Evolutionary conservation across 2,113 vertebrate species (phyloP).

Genomic region (Hemiscyllium ocellatum): DNA sequence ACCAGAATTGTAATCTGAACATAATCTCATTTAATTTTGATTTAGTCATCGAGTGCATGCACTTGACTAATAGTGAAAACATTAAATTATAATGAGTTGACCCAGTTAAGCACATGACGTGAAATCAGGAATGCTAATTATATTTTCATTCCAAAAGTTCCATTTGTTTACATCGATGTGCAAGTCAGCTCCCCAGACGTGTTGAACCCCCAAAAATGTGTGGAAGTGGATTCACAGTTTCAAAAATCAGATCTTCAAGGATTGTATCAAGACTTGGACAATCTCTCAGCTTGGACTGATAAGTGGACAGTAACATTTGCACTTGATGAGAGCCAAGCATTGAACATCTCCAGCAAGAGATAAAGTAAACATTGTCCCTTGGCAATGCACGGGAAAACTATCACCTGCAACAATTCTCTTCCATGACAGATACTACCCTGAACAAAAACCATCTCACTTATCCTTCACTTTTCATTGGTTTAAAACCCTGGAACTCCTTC

Average conservation of each 20-base stretch:
- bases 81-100: conserved; percentile 12
- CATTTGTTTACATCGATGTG: neutral
- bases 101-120: neutral
- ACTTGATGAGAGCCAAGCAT: too few relatives aligned
- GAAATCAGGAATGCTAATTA: neutral
- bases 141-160: neutral
- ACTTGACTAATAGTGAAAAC: neutral
- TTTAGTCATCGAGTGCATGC: neutral
- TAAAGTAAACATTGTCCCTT: too few relatives aligned
- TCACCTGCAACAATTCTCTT: too few relatives aligned
- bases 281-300: too few relatives aligned
- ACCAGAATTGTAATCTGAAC: neutral
- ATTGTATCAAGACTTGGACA: too few relatives aligned
- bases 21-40: neutral
- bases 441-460: too few relatives aligned
- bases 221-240: neutral
- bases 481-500: too few relatives aligned
- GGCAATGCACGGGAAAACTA: too few relatives aligned
- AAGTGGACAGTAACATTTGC: too few relatives aligned
- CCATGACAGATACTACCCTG: too few relatives aligned
- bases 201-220: neutral
- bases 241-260: neutral
- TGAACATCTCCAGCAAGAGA: too few relatives aligned
- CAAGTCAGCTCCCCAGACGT: neutral
- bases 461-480: too few relatives aligned